A percentile compares a stretch with the other conserved stretches of the same genome.
phyloP scores from a whole-genome alignment of 1,140 invertebrate genomes.

The Heliothis subflexa region DNA sequence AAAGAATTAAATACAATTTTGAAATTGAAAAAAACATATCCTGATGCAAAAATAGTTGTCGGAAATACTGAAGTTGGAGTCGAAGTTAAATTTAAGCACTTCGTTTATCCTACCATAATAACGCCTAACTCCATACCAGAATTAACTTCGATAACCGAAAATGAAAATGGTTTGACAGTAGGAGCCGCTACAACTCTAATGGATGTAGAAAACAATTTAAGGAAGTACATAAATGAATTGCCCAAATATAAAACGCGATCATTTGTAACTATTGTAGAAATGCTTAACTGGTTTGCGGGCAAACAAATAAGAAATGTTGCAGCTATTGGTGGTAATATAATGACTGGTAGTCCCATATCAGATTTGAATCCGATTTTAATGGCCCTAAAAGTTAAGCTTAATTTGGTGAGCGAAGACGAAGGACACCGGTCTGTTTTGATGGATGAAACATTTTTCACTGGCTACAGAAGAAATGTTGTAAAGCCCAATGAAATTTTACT shows the following conservation, averaged over 20 bases:
- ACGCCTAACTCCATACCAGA: constrained; percentile 92
- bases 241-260: constrained; percentile 91
- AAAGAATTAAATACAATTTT: constrained; percentile 90
- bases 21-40: constrained; percentile 91
- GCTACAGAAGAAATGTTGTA: constrained; percentile 94
- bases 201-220: constrained; percentile 90
- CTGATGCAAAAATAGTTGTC: constrained; percentile 94
- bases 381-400: constrained; percentile 89
- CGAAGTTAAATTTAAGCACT: constrained; percentile 96
- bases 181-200: constrained; percentile 95
- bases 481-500: constrained; percentile 93
- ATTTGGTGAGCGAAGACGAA: constrained; percentile 85
- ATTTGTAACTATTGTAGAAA: constrained; percentile 92
- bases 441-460: constrained; percentile 95
- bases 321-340: constrained; percentile 97
- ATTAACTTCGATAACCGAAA: constrained; percentile 88
- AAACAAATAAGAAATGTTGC: constrained; percentile 96
- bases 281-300: constrained; percentile 98
- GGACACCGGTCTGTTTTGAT: constrained; percentile 90
- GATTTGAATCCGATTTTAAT: constrained; percentile 97
- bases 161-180: constrained; percentile 89
- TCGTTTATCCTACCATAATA: constrained; percentile 93
- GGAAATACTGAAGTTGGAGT: constrained; percentile 98
- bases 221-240: constrained; percentile 87
- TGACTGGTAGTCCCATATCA: constrained; percentile 98